Base-by-base conservation (phyloP, 2,113 vertebrate species). In the Mesocricetus auratus region DNA sequence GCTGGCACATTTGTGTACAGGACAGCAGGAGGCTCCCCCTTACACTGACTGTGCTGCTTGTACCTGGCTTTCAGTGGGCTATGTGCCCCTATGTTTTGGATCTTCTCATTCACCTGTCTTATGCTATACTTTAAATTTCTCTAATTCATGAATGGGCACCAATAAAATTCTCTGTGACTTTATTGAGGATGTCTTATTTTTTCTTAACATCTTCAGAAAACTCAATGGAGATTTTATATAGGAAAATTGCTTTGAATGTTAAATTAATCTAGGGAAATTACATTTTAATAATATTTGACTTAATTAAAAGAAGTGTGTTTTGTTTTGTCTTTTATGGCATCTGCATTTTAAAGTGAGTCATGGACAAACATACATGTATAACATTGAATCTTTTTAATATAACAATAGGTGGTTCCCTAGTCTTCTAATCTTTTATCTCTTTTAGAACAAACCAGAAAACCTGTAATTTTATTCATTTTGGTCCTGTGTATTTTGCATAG, bases 401-500 rank as follows among this genome's bases (percentile, higher is more conserved):
- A 56, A 74, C 2, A 83, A n/a, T 75, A 56, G 6, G 73, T 88
- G 36, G 47, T 93, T 89, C 53, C 47, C 56, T 74, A 45, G 4
- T 60, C 42, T 86, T 92, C 45, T 75, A 50, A 56, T 95, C 9
- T 39, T 75, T 82, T 89, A 73, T 73, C 7, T 39, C 13, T 71
- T 7, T 73, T 89, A 45, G 56, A 58, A 89, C 66, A 87, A 87
- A 71, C 47, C 17, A 60, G 13, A 73, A 87, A 88, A 58, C 68
- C 86, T 82, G 26, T 82, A 33, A 7, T 93, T 94, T 88, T 90
- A 11, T 91, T 91, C 16, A 78, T 94, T 91, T 89, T 86, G 13
- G 11, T 93, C 56, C 4, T 93, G 22, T 36, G 60, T 2, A 29
- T 89, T 89, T 91, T 45, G 68, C 89, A 17, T 86, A 93, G 21